Evolutionary conservation across 2,888 invertebrate genomes (phyloP).

Genomic region (Hypsopygia costalis): DNA sequence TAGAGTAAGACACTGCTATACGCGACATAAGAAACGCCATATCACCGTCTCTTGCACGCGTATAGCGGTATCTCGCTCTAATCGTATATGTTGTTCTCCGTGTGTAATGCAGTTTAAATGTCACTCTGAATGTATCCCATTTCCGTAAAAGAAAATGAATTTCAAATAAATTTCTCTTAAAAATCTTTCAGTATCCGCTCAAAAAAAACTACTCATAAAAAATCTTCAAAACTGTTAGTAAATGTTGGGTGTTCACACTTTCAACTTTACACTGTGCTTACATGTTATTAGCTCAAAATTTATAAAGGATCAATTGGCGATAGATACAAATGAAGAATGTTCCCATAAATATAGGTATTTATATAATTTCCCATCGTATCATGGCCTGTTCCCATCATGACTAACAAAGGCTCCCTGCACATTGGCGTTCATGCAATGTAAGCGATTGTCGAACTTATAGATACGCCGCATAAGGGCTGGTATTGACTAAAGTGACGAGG

Average conservation of each 20-base stretch:
- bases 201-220: constrained; percentile 2
- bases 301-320: constrained; percentile 49
- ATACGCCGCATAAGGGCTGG: too few species aligned
- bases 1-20: too few species aligned
- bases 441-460: constrained; percentile 10
- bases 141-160: too few species aligned
- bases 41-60: too few species aligned
- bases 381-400: constrained; percentile 71
- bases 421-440: constrained; percentile 12
- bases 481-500: too few species aligned
- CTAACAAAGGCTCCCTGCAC: constrained; percentile 29
- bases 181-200: constrained; percentile 14
- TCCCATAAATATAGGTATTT: constrained; percentile 59
- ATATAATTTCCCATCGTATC: constrained; percentile 61
- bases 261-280: constrained; percentile 30
- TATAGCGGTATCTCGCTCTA: too few species aligned
- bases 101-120: too few species aligned
- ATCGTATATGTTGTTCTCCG: too few species aligned
- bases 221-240: constrained; percentile 7
- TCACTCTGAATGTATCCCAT: too few species aligned
- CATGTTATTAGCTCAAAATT: constrained; percentile 51
- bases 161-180: too few species aligned
- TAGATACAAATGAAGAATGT: constrained; percentile 36
- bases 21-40: too few species aligned
- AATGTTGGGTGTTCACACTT: constrained; percentile 24